A percentile compares a stretch with the other conserved stretches of the same genome.
Evolutionary conservation across 2,797 vertebrate genomes (phyloP).

Genomic region (Enteromius mattozi): DNA sequence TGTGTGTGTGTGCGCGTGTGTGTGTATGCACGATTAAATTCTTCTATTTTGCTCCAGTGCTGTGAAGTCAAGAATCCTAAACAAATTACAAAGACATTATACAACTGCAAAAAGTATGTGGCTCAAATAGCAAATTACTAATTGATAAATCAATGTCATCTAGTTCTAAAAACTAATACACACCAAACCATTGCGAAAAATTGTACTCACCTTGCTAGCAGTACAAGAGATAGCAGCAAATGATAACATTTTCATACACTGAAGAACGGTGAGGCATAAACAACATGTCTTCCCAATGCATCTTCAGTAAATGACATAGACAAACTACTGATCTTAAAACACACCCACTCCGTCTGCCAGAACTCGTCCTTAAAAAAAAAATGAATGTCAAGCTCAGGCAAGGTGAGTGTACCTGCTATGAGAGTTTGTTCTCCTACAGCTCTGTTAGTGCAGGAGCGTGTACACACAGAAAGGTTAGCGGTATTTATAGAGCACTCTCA

Average conservation of each 20-base stretch:
- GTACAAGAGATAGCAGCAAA: not conserved
- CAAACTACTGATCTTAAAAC: slow-evolving; percentile 4
- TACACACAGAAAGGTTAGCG: slow-evolving; percentile 80
- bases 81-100: not conserved
- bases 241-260: slow-evolving; percentile 8
- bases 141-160: not conserved
- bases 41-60: not conserved
- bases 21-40: not conserved
- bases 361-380: slow-evolving; percentile 18
- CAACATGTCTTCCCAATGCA: not conserved
- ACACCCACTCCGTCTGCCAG: slow-evolving; percentile 12
- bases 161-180: not conserved
- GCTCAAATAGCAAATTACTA: not conserved
- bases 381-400: slow-evolving; percentile 3
- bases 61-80: not conserved
- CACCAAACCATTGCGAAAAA: not conserved
- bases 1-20: too few relatives aligned
- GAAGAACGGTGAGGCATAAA: not conserved
- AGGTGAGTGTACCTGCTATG: slow-evolving; percentile 49
- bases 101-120: not conserved
- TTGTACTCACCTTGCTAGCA: slow-evolving; percentile 47
- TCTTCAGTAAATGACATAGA: slow-evolving; percentile 16
- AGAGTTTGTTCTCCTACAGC: slow-evolving; percentile 2
- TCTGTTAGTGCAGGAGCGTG: slow-evolving; percentile 63
- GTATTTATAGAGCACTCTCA: slow-evolving; percentile 83